Percentiles rank a stretch among this genome's conserved stretches.
Conservation (phyloP, 2,888 invertebrate genomes). For the Diaprepes abbreviatus region DNA sequence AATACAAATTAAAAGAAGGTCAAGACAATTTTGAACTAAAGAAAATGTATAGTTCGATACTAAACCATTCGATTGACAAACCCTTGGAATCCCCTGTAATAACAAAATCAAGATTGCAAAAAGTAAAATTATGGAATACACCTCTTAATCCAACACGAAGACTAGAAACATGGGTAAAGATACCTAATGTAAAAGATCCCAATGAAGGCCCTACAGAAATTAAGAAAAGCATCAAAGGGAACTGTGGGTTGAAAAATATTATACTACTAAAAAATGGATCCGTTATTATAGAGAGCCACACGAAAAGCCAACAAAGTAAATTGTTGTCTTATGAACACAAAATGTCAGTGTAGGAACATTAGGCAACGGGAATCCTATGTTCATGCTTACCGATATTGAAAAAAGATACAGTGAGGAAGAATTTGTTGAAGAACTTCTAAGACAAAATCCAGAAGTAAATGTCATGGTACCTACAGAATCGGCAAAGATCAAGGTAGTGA, state of each 20-base stretch:
- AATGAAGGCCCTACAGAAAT: not conserved
- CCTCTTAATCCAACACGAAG: not conserved
- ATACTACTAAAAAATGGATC: not conserved
- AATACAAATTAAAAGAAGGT: too few relatives aligned
- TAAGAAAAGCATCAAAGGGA: not conserved
- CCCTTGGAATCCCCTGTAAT: too few relatives aligned
- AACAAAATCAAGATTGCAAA: too few relatives aligned
- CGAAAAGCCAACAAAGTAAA: not conserved
- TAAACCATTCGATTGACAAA: too few relatives aligned
- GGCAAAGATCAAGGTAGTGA: not conserved
- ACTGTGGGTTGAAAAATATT: not conserved
- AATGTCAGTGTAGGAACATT: not conserved
- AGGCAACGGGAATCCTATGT: not conserved
- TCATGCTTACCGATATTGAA: not conserved
- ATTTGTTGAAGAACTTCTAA: not conserved
- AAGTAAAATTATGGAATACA: too few relatives aligned
- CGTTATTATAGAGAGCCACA: constrained; percentile 1
- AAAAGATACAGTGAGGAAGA: not conserved
- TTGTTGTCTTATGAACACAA: not conserved
- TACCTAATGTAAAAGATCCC: not conserved
- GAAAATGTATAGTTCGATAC: too few relatives aligned
- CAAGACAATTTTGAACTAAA: too few relatives aligned
- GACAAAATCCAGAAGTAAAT: not conserved
- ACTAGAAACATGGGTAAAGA: not conserved
- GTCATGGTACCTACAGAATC: not conserved